phyloP scores from a whole-genome alignment of 1,140 invertebrate genomes.

The Drosophila seguyi region DNA sequence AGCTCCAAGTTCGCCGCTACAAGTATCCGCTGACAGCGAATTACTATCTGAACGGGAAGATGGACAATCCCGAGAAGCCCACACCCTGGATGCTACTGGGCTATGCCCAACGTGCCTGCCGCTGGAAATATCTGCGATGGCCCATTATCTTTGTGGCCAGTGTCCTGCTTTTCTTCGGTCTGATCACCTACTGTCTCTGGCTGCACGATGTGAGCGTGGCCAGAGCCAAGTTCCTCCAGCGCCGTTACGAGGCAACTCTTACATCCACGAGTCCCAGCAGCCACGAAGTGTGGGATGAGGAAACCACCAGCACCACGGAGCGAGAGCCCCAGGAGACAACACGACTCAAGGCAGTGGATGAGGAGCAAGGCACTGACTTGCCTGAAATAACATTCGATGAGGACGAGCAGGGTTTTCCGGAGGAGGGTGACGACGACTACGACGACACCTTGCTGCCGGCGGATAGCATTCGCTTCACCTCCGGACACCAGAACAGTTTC shows the following conservation, averaged over 20 bases:
- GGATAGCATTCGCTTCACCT: slow-evolving; percentile 86
- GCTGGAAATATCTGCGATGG: slow-evolving; percentile 81
- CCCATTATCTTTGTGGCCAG: slow-evolving; percentile 80
- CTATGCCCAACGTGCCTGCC: slow-evolving; percentile 68
- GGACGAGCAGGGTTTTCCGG: slow-evolving; percentile 11
- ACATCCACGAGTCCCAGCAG: slow-evolving; percentile 39
- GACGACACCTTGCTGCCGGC: slow-evolving; percentile 72
- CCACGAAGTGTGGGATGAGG: slow-evolving; percentile 35
- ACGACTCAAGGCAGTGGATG: slow-evolving; percentile 56
- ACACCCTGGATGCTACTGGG: slow-evolving; percentile 61
- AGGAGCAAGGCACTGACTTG: slow-evolving; percentile 31
- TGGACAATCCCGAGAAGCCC: slow-evolving; percentile 39
- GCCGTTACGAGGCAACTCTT: slow-evolving; percentile 59
- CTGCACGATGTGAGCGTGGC: slow-evolving; percentile 80
- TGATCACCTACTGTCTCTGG: slow-evolving; percentile 82
- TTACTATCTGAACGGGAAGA: slow-evolving; percentile 69
- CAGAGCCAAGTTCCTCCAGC: slow-evolving; percentile 66
- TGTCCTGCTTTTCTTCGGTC: slow-evolving; percentile 76
- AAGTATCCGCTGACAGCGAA: slow-evolving; percentile 80
- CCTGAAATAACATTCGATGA: slow-evolving; percentile 19
- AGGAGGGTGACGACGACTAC: slow-evolving; percentile 34
- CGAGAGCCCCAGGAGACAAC: slow-evolving; percentile 59
- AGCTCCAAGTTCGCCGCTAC: slow-evolving; percentile 78
- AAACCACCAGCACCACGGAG: slow-evolving; percentile 38
- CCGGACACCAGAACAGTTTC: slow-evolving; percentile 88